These are phyloP conservation scores for Nansenia antarctica DNA, from an alignment of 2,113 vertebrate genomes.

Conservation along the genomic window DNA sequence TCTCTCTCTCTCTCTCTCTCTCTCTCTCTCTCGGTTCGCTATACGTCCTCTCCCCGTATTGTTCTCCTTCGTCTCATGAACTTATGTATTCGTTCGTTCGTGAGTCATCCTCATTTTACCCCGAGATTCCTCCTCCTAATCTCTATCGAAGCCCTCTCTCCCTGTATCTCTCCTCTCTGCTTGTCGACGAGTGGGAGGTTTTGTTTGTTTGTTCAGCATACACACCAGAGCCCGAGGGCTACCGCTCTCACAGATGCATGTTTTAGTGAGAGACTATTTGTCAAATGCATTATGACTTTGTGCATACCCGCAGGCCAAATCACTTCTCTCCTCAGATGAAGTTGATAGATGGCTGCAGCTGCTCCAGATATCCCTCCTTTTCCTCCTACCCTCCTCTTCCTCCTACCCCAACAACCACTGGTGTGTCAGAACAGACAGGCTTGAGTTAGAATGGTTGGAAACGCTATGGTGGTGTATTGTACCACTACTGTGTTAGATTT, in stretches of 20 bases:
- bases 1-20: not conserved
- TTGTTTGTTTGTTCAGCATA: conserved; percentile 75
- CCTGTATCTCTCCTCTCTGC: conserved; percentile 53
- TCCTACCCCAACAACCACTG: conserved; percentile 58
- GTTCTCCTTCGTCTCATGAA: no score
- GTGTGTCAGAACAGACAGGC: no score
- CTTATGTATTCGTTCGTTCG: conserved; percentile 66
- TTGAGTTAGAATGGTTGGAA: no score
- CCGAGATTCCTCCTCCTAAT: conserved; percentile 70
- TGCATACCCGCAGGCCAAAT: conserved; percentile 72
- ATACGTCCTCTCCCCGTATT: conserved; percentile 3
- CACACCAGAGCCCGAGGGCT: conserved; percentile 77
- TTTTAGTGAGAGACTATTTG: conserved; percentile 79
- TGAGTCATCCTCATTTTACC: conserved; percentile 73
- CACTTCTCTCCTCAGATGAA: conserved; percentile 72
- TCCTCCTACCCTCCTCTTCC: conserved; percentile 54
- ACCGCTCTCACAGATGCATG: conserved; percentile 77
- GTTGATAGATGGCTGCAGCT: conserved; percentile 76
- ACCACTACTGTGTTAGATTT: no score
- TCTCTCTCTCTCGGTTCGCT: not conserved
- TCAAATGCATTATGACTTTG: conserved; percentile 82
- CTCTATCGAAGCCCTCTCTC: conserved; percentile 73
- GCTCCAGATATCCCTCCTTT: conserved; percentile 71
- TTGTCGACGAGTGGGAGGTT: conserved; percentile 75
- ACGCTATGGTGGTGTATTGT: no score